A percentile compares a stretch with the other conserved stretches of the same genome.
Conservation (phyloP, 2,888 invertebrate genomes). For the Apocheima hispidaria region DNA sequence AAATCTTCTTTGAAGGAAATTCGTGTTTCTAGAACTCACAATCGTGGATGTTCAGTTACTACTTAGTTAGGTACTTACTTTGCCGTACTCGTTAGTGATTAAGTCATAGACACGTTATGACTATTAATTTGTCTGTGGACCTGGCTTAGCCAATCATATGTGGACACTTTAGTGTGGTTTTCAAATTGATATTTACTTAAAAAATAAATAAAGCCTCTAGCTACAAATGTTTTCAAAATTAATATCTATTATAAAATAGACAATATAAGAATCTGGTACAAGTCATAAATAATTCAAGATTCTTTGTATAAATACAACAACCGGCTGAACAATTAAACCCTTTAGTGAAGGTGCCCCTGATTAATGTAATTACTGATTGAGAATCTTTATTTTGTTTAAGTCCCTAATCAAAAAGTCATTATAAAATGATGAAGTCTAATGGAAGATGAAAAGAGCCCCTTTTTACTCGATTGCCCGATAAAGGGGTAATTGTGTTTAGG, state of each 20-base stretch:
- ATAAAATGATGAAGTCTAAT: background rate
- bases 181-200: background rate
- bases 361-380: conserved; percentile 6
- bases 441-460: background rate
- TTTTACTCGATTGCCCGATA: too few species aligned
- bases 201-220: background rate
- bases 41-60: too few species aligned
- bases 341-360: conserved; percentile 11
- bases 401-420: background rate
- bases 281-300: conserved; percentile 26
- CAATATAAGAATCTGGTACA: conserved; percentile 2
- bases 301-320: conserved; percentile 12
- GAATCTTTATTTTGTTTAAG: background rate
- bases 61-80: too few species aligned
- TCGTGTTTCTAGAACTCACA: too few species aligned
- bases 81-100: too few species aligned
- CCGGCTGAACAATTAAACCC: conserved; percentile 16
- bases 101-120: too few species aligned
- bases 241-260: background rate
- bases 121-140: too few species aligned
- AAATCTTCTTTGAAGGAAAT: too few species aligned
- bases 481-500: too few species aligned
- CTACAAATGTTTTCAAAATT: background rate
- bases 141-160: too few species aligned
- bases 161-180: too few species aligned